Percentiles rank a stretch among this genome's conserved stretches.
These are phyloP conservation scores for Cinclus mexicanus DNA, from an alignment of 2,113 vertebrate species.

Conservation along the genomic window DNA sequence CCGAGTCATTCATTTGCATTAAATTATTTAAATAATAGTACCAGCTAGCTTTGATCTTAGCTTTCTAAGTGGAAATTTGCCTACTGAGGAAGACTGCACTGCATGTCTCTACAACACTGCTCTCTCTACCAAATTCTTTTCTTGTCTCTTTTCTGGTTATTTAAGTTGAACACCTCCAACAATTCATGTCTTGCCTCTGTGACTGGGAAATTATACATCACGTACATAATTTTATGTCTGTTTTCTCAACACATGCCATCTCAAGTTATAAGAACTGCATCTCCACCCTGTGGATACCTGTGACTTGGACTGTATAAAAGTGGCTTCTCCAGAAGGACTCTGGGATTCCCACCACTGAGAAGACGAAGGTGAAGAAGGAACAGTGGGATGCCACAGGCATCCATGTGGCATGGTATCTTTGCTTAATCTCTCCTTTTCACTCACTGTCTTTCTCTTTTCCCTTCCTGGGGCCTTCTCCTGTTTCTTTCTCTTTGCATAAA, in stretches of 20 bases:
- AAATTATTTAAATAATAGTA: background rate
- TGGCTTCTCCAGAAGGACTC: background rate
- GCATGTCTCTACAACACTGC: background rate
- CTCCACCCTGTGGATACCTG: background rate
- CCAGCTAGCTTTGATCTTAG: background rate
- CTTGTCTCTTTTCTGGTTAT: background rate
- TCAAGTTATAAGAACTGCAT: background rate
- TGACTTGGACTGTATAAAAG: background rate
- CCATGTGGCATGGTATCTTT: background rate
- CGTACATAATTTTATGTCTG: background rate
- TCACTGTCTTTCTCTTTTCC: background rate
- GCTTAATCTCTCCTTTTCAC: background rate
- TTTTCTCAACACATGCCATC: background rate
- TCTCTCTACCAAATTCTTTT: background rate
- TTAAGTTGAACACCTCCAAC: background rate
- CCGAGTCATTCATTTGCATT: background rate
- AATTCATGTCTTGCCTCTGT: rapidly evolving
- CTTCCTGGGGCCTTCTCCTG: background rate
- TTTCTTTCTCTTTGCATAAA: background rate
- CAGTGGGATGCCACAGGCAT: rapidly evolving
- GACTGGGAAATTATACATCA: background rate
- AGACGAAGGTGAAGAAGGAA: background rate
- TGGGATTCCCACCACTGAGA: background rate
- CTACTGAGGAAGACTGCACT: background rate
- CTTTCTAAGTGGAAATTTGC: background rate